Conservation (phyloP, 2,113 vertebrate genomes). For the Cavia porcellus region DNA sequence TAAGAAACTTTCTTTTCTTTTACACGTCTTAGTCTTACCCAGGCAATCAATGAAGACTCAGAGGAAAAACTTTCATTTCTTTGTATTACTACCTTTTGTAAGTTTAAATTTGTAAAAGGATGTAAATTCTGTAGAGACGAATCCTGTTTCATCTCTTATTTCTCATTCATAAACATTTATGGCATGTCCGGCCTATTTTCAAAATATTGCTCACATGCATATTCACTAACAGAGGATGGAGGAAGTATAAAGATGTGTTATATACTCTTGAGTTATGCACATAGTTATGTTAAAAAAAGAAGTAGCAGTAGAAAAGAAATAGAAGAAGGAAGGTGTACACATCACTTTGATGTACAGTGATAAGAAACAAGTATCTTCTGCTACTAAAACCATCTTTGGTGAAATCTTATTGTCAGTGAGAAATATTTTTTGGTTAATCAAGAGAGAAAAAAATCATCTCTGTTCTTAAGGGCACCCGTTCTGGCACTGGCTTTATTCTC, state of each 20-base stretch:
- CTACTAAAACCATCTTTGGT: background rate
- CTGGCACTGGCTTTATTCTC: background rate
- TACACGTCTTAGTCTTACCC: background rate
- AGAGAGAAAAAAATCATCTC: background rate
- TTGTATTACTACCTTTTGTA: background rate
- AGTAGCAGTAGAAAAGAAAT: background rate
- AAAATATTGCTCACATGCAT: conserved; percentile 5
- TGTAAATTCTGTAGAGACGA: background rate
- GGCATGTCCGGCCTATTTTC: background rate
- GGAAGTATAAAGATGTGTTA: background rate
- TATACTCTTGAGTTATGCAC: background rate
- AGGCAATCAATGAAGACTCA: background rate
- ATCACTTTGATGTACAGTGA: background rate
- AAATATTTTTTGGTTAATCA: background rate
- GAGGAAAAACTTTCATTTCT: background rate
- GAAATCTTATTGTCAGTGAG: conserved; percentile 18
- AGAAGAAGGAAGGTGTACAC: background rate
- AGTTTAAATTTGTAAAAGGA: background rate
- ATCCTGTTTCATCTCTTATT: background rate
- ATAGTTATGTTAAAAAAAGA: background rate
- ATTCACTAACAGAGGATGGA: background rate
- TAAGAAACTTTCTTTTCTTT: background rate
- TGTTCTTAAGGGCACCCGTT: background rate
- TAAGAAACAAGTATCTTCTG: background rate
- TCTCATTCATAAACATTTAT: background rate